A percentile compares a stretch with the other conserved stretches of the same genome.
phyloP scores from a whole-genome alignment of 2,113 vertebrate species.

The Scortum barcoo region DNA sequence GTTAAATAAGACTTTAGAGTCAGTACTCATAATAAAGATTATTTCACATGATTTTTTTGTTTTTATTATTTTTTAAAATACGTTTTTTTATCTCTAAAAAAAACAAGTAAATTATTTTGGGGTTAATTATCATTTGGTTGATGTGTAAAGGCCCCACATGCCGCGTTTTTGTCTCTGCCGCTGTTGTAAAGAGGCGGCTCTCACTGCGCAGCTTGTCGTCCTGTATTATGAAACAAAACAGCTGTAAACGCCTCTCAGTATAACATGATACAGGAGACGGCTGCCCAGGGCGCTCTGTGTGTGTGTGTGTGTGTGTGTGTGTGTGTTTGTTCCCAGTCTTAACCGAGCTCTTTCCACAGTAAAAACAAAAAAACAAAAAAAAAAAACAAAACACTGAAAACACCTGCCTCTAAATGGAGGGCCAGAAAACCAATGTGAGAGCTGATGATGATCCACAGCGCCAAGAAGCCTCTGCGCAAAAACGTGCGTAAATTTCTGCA shows the following conservation, averaged over 20 bases:
- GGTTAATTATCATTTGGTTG: not conserved
- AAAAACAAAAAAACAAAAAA: too few species aligned
- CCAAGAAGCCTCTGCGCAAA: not conserved
- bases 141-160: not conserved
- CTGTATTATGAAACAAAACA: slow-evolving; percentile 67
- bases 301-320: slow-evolving; percentile 51
- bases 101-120: not conserved
- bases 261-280: slow-evolving; percentile 63
- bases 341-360: slow-evolving; percentile 43
- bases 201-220: slow-evolving; percentile 59
- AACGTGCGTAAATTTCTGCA: not conserved
- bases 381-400: too few species aligned
- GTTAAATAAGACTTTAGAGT: not conserved
- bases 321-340: slow-evolving; percentile 51
- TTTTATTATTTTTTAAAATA: not conserved
- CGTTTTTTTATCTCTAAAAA: too few species aligned
- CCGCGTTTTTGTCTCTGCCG: slow-evolving; percentile 4
- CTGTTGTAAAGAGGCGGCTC: slow-evolving; percentile 38
- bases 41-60: not conserved
- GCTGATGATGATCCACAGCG: slow-evolving; percentile 4
- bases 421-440: slow-evolving; percentile 11
- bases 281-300: slow-evolving; percentile 48
- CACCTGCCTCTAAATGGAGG: not conserved
- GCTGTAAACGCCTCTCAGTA: slow-evolving; percentile 69
- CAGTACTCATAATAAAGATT: not conserved